These are phyloP conservation scores for Caenorhabditis tropicalis DNA, from an alignment of 1,140 invertebrate species.

Conservation along the genomic window DNA sequence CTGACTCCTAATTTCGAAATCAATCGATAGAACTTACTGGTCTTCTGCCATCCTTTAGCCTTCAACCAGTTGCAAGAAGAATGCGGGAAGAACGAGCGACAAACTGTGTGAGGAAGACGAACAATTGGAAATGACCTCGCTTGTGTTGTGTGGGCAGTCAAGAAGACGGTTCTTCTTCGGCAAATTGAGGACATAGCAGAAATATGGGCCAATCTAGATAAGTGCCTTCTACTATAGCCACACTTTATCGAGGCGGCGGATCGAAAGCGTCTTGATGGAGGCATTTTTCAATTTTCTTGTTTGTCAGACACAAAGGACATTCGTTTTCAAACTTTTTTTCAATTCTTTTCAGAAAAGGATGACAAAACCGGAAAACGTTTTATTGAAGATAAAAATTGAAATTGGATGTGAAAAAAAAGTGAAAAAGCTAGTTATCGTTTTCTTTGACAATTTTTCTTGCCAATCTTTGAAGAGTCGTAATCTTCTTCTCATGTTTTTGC, in stretches of 20 bases:
- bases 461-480: conserved; percentile 6
- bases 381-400: neutral
- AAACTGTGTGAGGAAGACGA: neutral
- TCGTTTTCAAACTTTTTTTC: no score
- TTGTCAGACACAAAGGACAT: neutral
- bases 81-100: neutral
- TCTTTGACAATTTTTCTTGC: neutral
- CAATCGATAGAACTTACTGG: neutral
- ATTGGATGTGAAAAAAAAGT: neutral
- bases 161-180: neutral
- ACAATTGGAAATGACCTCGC: neutral
- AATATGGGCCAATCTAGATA: conserved; percentile 40
- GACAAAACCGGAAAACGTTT: no score
- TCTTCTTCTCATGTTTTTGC: conserved; percentile 4
- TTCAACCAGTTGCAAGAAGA: neutral
- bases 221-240: conserved; percentile 10
- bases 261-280: no score
- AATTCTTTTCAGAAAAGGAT: no score
- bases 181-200: conserved; percentile 8
- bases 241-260: conserved; percentile 18
- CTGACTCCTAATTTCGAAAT: no score
- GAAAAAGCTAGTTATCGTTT: neutral
- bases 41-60: no score
- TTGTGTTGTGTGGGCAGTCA: neutral
- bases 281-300: neutral